These are phyloP conservation scores for Enteromius anoplus DNA, from an alignment of 2,797 vertebrate genomes.

Conservation along the genomic window DNA sequence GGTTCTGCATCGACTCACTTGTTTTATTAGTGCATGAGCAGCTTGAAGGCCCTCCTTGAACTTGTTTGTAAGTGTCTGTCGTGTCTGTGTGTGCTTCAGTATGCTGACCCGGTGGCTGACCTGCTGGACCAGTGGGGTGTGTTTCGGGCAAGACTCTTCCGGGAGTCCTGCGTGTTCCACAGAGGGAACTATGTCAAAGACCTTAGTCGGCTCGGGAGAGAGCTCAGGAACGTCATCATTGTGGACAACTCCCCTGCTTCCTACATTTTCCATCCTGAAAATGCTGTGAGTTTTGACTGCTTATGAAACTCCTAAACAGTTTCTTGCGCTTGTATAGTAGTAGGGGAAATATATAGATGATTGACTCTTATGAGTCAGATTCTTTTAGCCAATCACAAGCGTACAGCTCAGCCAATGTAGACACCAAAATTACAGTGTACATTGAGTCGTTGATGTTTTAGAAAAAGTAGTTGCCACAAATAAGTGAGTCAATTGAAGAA, in stretches of 20 bases:
- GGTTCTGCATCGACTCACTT: not conserved
- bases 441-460: not conserved
- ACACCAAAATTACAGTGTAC: not conserved
- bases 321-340: not conserved
- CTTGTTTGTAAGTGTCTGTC: conserved; percentile 18
- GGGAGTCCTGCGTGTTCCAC: conserved; percentile 97
- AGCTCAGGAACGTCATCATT: conserved; percentile 94
- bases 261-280: conserved; percentile 98
- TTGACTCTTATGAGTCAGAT: not conserved
- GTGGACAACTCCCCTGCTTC: conserved; percentile 97
- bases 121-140: conserved; percentile 96
- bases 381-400: not conserved
- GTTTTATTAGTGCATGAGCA: conserved; percentile 27
- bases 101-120: conserved; percentile 96
- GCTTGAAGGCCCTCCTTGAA: conserved; percentile 59
- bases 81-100: conserved; percentile 74
- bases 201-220: conserved; percentile 92
- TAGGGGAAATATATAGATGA: not conserved
- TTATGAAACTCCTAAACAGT: not conserved
- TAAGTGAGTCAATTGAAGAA: too few relatives aligned
- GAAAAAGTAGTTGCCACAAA: not conserved
- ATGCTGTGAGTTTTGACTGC: conserved; percentile 86
- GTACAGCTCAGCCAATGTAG: not conserved
- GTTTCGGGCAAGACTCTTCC: conserved; percentile 90
- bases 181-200: conserved; percentile 97